Evolutionary conservation across 2,888 invertebrate genomes (phyloP), one percentile per base, ranked within the genome.

Genomic region (Dastarcus helophoroides): DNA sequence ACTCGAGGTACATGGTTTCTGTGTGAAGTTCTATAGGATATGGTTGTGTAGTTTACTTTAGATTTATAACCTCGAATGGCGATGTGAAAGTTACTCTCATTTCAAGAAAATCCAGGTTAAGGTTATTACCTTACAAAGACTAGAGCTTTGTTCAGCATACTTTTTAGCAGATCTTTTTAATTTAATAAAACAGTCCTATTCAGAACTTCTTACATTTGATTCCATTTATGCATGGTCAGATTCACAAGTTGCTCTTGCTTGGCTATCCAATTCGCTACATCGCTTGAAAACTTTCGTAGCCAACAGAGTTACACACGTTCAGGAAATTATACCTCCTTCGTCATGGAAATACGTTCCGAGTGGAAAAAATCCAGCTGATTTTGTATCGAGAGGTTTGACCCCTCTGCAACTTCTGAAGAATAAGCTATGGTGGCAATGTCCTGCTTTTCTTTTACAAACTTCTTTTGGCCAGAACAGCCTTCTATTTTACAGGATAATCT

Each of bases 61-160:
- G 37, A 11, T 17, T 29, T 19, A 6, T 26, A 14, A n/a, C 17
- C 29, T 16, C 17, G 6, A 27, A 21, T 6, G 26, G 13, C 5
- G 8, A 14, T 3, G 16, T 33, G n/a, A 3, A n/a, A 9, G 23
- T 30, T 24, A 17, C 8, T 17, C 21, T 35, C 10, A 14, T 39
- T 10, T 32, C 33, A 12, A 32, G 33, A 2, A 39, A 38, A 33
- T 29, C 33, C 6, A 37, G 33, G 6, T 39, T 9, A 39, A 39
- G 31, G 14, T n/a, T 4, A 26, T 41, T 12, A 34, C 41, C 3
- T 3, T 41, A 4, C 32, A 39, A 7, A 31, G 41, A 5, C 24
- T 39, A 12, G 40, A 42, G 13, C 26, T 42, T 6, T 39, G 37
- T 12, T 38, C 37, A 4, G 37, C 40, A n/a, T n/a, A n/a, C n/a